Evolutionary conservation across 2,113 vertebrate genomes (phyloP), one percentile per base, ranked within the genome.

Genomic region (Phyllostomus discolor): DNA sequence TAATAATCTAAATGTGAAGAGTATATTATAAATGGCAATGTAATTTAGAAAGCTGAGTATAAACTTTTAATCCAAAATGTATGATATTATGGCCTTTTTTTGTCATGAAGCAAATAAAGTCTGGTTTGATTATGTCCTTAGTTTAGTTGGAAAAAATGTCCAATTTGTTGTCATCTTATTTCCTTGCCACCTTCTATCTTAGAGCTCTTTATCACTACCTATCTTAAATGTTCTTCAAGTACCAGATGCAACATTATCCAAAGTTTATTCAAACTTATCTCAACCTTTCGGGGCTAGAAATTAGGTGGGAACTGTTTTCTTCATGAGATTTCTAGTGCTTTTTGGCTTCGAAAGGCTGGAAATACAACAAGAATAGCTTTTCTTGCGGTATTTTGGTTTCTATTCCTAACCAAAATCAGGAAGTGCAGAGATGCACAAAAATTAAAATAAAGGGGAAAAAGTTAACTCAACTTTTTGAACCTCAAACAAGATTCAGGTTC

Each of bases 301-400:
- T 97, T 97, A 90, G 87, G 95, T 96, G 97, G 96, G 97, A 98
- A 98, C 22, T 92, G 96, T 97, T 97, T 98, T 97, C 96, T 98
- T 97, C 93, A 0, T 95, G 97, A 97, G 97, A 96, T 97, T 98
- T 97, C 88, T 95, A 97, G 97, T 96, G 94, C 96, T 98, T 97
- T 75, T 98, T 97, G 97, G 97, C 96, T 98, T 98, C 96, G 93
- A 97, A 97, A 90, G 84, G 64, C 94, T 96, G 94, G 96, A 97
- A 97, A 96, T 97, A 94, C 97, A 98, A 97, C 97, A 98, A 98
- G 98, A 98, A 98, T 97, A 98, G 95, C 87, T 98, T 98, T 98
- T 98, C 98, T 98, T 98, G 98, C 76, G 97, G 98, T 97, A 97
- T 98, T 98, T 98, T 98, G 98, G 97, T 98, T 98, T 98, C 97